Base-by-base conservation (phyloP, 2,797 vertebrate genomes). In the Cheirogaleus major region DNA sequence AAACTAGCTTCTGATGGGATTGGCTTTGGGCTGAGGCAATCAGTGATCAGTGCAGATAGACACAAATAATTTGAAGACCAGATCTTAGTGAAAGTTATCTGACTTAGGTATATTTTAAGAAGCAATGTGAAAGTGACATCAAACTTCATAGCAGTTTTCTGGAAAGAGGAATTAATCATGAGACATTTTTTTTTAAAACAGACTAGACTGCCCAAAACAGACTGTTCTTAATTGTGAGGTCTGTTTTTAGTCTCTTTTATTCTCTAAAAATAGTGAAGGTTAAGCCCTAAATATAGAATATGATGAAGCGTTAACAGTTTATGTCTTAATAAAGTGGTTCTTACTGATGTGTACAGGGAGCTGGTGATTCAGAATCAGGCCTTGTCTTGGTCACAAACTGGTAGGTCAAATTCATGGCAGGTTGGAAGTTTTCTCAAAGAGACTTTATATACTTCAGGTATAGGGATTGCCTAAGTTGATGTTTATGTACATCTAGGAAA, bases 151-250 rank as follows among this genome's bases (percentile, higher is more conserved):
- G 88, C 48, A 59, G 78, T 63, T 87, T 96, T 96, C 69, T 95
- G 52, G 69, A 91, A 79, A 95, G 52, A 96, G 5, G 95, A 97
- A 97, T 96, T 95, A 96, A 95, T 89, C 87, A 93, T 32, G 89
- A 85, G 72, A 93, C 2, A 2, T 82, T 96, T 96, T 96, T 96
- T 45, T 63, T 97, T 93, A 30, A 95, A 41, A 94, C 96, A 92
- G 55, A 91, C 50, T 11, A 85, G 25, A 30, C 73, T 97, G 84
- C 93, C 38, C 61, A 41, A 87, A 96, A 50, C 12, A 32, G 63
- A 89, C 20, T 84, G 5, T 23, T 97, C 38, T 97, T 75, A 87
- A 55, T 65, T 96, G 45, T 85, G 78, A 97, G 50, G 18, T 65
- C 92, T 75, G 23, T 94, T 95, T 95, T 96, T 70, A 95, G 72